These are phyloP conservation scores for Leistus spinibarbis DNA, from an alignment of 2,888 invertebrate species.

Conservation along the genomic window DNA sequence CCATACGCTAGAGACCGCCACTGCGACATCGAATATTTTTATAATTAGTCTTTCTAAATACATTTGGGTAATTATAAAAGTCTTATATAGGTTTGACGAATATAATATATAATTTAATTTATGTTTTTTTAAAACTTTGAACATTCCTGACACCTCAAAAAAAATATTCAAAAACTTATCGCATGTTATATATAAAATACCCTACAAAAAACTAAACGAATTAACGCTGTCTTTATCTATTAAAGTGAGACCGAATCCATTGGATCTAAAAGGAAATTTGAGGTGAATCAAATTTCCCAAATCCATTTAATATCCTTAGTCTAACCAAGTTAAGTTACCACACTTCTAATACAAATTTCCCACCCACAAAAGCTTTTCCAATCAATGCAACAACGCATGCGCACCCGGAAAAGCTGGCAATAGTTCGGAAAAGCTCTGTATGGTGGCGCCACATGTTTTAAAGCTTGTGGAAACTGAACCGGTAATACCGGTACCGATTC, in stretches of 20 bases:
- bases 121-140: too few species aligned
- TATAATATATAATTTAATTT: too few species aligned
- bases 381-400: slow-evolving; percentile 17
- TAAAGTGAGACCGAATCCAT: background rate
- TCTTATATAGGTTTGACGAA: too few species aligned
- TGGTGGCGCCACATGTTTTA: slow-evolving; percentile 4
- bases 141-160: too few species aligned
- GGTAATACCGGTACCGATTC: slow-evolving; percentile 8
- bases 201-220: too few species aligned
- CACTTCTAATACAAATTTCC: background rate
- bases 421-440: slow-evolving; percentile 19
- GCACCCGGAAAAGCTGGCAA: background rate
- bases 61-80: too few species aligned
- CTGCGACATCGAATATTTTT: background rate
- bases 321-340: background rate
- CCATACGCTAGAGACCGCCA: background rate
- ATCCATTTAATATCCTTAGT: background rate
- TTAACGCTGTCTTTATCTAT: too few species aligned
- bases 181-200: too few species aligned
- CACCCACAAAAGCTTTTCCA: background rate
- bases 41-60: too few species aligned
- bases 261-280: background rate
- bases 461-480: slow-evolving; percentile 1
- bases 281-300: background rate
- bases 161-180: too few species aligned